Conservation (phyloP, 2,113 vertebrate genomes). For the Pangasianodon hypophthalmus region DNA sequence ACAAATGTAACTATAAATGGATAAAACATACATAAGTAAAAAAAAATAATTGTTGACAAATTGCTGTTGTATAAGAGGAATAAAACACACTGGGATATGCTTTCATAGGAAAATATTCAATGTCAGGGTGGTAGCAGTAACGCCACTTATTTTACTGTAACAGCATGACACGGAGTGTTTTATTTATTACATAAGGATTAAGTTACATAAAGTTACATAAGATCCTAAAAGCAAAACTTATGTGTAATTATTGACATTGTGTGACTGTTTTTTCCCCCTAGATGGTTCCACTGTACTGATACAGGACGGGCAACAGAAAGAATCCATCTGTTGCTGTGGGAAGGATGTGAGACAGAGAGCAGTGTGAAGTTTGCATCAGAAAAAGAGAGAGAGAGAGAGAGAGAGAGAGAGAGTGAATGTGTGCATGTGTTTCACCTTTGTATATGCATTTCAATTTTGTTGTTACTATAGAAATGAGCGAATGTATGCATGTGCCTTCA, state of each 20-base stretch:
- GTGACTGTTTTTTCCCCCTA: not conserved
- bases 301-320: conserved; percentile 24
- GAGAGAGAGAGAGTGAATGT: not conserved
- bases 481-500: not conserved
- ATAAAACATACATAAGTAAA: no score
- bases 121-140: not conserved
- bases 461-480: not conserved
- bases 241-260: not conserved
- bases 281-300: conserved; percentile 38
- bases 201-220: not conserved
- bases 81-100: not conserved
- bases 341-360: conserved; percentile 49
- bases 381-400: not conserved
- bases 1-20: not conserved
- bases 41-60: not conserved
- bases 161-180: not conserved
- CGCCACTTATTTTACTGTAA: no score
- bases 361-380: conserved; percentile 19
- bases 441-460: not conserved
- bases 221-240: not conserved
- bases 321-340: conserved; percentile 31
- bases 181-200: not conserved
- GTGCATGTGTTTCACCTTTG: not conserved
- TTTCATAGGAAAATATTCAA: not conserved
- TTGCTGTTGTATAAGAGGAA: not conserved